phyloP scores from a whole-genome alignment of 64 coral and sea anemone genomes.

The Actinia equina region DNA sequence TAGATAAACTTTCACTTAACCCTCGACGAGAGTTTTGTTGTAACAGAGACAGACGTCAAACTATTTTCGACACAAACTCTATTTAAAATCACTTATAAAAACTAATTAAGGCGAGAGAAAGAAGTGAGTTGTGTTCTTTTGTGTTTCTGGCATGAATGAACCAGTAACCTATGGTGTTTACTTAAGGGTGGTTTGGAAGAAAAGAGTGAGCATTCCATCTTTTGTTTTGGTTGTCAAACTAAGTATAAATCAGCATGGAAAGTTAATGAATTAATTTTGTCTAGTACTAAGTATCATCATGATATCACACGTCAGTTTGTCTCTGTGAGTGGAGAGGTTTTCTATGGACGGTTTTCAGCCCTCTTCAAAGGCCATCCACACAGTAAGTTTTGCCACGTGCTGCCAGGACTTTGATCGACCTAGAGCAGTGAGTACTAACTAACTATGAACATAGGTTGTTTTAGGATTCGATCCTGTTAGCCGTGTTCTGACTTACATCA shows the following conservation, averaged over 20 bases:
- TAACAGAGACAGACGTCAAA: too few species aligned
- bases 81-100: background rate
- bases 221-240: slow-evolving; percentile 4
- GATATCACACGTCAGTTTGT: background rate
- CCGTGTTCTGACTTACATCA: too few species aligned
- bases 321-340: background rate
- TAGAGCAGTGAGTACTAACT: too few species aligned
- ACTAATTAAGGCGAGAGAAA: background rate
- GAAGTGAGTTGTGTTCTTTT: background rate
- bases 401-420: too few species aligned
- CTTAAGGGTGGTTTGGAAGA: slow-evolving; percentile 9
- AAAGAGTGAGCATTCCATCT: background rate
- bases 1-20: slow-evolving; percentile 13
- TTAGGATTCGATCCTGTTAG: too few species aligned
- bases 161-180: background rate
- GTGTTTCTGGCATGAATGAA: background rate
- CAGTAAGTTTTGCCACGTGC: too few species aligned
- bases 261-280: background rate
- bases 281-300: background rate
- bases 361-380: too few species aligned
- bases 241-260: background rate
- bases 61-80: background rate
- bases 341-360: too few species aligned
- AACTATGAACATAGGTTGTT: too few species aligned
- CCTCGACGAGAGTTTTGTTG: background rate